Conservation (phyloP, 2,113 vertebrate genomes). For the mouse (Mus musculus) region DNA sequence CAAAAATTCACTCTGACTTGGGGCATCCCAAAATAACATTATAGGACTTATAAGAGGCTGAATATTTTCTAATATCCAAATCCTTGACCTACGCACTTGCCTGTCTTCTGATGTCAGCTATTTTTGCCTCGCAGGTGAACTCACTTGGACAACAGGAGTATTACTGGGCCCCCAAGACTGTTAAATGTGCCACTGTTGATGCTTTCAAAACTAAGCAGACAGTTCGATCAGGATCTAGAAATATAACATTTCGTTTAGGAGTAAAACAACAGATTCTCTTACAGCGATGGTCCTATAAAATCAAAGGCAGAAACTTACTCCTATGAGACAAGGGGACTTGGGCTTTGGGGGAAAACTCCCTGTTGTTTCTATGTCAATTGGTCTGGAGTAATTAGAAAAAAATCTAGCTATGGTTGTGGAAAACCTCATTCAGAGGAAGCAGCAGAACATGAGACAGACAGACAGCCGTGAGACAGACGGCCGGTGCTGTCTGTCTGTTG, state of each 20-base stretch:
- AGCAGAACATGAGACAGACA: background rate
- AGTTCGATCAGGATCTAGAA: background rate
- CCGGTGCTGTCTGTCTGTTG: background rate
- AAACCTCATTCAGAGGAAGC: background rate
- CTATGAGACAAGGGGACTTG: background rate
- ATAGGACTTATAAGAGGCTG: background rate
- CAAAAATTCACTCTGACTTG: background rate
- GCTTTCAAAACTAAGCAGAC: background rate
- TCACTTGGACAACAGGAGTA: background rate
- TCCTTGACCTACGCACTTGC: background rate
- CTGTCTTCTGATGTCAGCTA: background rate
- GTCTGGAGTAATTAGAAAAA: background rate
- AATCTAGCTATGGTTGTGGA: background rate
- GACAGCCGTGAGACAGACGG: background rate
- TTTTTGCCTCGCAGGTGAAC: background rate
- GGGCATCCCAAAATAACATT: background rate
- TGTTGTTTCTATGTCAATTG: background rate
- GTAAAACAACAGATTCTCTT: background rate
- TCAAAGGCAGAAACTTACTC: background rate
- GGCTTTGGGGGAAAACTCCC: background rate
- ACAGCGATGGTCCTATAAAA: background rate
- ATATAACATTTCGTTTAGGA: background rate
- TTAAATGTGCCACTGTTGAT: background rate
- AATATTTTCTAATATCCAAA: background rate
- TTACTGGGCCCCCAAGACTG: background rate